Base-by-base conservation (phyloP, 1,140 invertebrate species). In the Atta colombica region DNA sequence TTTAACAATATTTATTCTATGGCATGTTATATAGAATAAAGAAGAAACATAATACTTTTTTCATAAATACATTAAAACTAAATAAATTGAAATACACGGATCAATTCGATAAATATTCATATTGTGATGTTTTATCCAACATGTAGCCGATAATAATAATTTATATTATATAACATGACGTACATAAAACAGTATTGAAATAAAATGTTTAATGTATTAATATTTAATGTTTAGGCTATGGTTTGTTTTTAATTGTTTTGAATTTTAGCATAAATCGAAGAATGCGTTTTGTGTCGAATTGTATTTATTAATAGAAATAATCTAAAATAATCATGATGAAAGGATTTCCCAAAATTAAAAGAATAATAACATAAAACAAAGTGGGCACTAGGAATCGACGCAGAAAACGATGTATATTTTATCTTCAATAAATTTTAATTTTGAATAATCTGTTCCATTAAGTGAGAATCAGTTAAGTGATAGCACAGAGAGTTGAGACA, bases 391-490 rank as follows among this genome's bases (percentile, higher is more conserved):
- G 39, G 7, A 45, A 45, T 45, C 8, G 39, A 45, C 39, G 39
- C 1, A 45, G 8, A 45, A 45, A 45, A 10, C 8, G 39, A 45
- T 45, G 8, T 7, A 2, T 45, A 45, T 45, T 12, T 45, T 39
- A 39, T 10, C 10, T 10, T 45, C 7, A 45, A 45, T 45, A 45
- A 45, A 45, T 45, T 45, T 45, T 45, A 45, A 45, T 45, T 45
- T 45, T 45, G 16, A 78, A 77, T 84, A 74, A 84, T 84, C 72
- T 58, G 77, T 88, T 85, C 60, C 63, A 71, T 58, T 88, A 87
- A 84, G 86, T 82, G 81, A 88, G 68, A 68, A 90, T 82, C 60
- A 61, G 63, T 4, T 55, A 8, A 58, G n/a, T 58, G 18, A 55
- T 58, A 58, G 55, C 55, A 58, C 7, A 31, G 28, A 58, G n/a